Base-by-base conservation (phyloP, 2,888 invertebrate genomes). In the Acanthopleura granulata region DNA sequence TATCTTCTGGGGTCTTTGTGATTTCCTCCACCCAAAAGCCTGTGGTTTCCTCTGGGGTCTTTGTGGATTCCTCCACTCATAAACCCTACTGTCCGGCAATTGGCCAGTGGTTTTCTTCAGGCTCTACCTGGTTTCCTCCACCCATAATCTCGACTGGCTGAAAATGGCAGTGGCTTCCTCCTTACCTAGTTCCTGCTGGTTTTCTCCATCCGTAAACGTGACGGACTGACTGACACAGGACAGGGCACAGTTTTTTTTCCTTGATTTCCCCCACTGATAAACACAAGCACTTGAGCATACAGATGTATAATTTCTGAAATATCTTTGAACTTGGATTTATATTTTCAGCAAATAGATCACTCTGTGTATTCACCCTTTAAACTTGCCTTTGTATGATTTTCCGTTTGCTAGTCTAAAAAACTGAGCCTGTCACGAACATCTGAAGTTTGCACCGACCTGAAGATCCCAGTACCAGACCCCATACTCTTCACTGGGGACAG, bases 391-490 rank as follows among this genome's bases (percentile, higher is more conserved):
- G 40, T n/a, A 40, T 9, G 9, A 40, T 40, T 40, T 40, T 40
- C 4, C 9, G 40, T 49, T 75, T 80, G 83, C 62, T 81, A 90
- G 88, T 95, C 95, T 49, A 92, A 95, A 76, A 93, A 94, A 90
- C 96, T 97, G 89, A 94, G 94, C 86, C 94, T 95, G 86, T 93
- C 95, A 79, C 94, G 95, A 87, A 93, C 96, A 82, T 92, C 93
- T 74, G 94, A 95, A 86, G 94, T 97, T 62, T 94, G 95, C 89
- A 94, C 94, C 92, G 94, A 92, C 74, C 92, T 97, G 84, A 97
- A 97, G 92, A 96, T 97, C 91, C 96, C 97, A 90, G 93, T 96
- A 84, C 95, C 97, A 78, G 95, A 95, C 74, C 94, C 97, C 18
- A 76, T 85, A 9, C 72, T 84, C 9, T 76, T 84, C 49, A 83